phyloP scores from a whole-genome alignment of 2,113 vertebrate species.

The Probosciger aterrimus region DNA sequence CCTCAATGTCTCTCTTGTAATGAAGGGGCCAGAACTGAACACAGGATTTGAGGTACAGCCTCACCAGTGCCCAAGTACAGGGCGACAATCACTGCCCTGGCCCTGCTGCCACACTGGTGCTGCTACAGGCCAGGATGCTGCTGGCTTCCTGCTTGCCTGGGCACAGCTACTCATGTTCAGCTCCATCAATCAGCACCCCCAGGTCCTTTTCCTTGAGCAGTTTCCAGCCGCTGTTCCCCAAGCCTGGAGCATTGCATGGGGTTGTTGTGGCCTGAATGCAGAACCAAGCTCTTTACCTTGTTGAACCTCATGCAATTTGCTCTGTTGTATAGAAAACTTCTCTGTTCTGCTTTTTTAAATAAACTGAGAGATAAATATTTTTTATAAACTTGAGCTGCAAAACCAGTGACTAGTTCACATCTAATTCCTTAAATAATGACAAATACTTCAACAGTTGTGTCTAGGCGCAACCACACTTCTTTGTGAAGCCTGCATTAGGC shows the following conservation, averaged over 20 bases:
- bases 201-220: not conserved
- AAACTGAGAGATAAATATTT: not conserved
- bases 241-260: not conserved
- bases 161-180: not conserved
- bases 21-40: not conserved
- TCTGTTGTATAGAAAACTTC: not conserved
- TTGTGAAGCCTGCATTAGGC: not conserved
- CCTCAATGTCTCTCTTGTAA: no score
- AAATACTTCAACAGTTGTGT: not conserved
- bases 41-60: not conserved
- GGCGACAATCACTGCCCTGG: not conserved
- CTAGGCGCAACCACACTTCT: not conserved
- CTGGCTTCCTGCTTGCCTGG: not conserved
- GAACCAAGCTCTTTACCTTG: not conserved
- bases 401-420: not conserved
- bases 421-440: not conserved
- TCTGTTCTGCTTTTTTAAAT: not conserved
- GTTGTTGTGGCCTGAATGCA: not conserved
- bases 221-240: not conserved
- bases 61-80: no score
- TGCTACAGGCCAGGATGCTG: not conserved
- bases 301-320: not conserved
- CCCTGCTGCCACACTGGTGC: not conserved
- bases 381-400: not conserved
- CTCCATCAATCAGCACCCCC: not conserved